Base-by-base conservation (phyloP, 2,888 invertebrate species). In the Opisthograptis luteolata region DNA sequence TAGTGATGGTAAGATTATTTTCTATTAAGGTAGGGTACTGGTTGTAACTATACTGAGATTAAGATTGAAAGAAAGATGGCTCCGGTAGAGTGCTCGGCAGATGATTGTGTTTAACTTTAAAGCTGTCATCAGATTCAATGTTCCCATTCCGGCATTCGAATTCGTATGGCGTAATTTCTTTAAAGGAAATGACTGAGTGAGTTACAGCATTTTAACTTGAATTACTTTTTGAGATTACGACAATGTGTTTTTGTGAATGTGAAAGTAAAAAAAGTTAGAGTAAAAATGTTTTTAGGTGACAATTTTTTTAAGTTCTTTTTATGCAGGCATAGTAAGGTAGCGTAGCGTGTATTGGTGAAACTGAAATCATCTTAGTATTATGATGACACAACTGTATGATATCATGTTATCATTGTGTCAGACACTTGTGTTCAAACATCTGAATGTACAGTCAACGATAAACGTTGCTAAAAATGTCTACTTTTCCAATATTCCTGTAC, bases 21-120 rank as follows among this genome's bases (percentile, higher is more conserved):
- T 20, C 2, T 22, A 2, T 8, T 2, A 10, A 40, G 7, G 35
- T 35, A 12, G 2, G 64, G 58, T 58, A 62, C 58, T 62, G 58
- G 3, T 6, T 12, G 39, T 62, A 60, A 5, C 1, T 53, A 25
- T 47, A 52, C 44, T 37, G 36, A 25, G 12, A 15, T 24, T n/a
- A 15, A 37, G 35, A 47, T 54, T 73, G 76, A 76, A 74, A 78
- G 75, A 78, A 74, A 77, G 63, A 80, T 77, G 70, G 70, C 71
- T 68, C 70, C 72, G 70, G 65, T 64, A 72, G 72, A 73, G 68
- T 70, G 70, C 68, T 54, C 61, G 62, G 70, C 85, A 82, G 73
- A 78, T 84, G 85, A 83, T 76, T 70, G 71, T 70, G 68, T 73
- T 78, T 68, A 66, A 50, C 67, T 73, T 78, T 68, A 66, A 50